Base-by-base conservation (phyloP, 2,888 invertebrate species). In the Sinelater perroti region DNA sequence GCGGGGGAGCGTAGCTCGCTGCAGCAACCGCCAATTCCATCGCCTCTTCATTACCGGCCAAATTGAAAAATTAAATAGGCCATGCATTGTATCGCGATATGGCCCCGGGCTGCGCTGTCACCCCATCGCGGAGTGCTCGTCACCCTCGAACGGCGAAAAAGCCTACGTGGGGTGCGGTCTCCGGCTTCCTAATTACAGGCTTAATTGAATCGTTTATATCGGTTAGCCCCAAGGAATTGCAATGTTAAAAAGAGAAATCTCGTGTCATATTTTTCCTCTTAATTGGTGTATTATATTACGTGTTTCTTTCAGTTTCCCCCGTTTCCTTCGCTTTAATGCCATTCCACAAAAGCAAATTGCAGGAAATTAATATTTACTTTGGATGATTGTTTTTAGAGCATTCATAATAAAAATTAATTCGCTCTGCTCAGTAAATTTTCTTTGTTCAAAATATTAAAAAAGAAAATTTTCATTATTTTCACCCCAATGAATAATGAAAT, bases 141-240 rank as follows among this genome's bases (percentile, higher is more conserved):
- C 46, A 46, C 33, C n/a, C n/a, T 46, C 21, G 46, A 40, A 40
- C n/a, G n/a, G n/a, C n/a, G n/a, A 45, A 46, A 46, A 46, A 33
- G 21, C 46, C 33, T 46, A 46, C 20, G 31, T 46, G 40, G 47
- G 51, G 31, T 44, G 49, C 60, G 36, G 35, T 47, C 56, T 60
- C 57, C 55, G 52, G 50, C 38, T 36, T 53, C 49, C 62, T 62
- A 61, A 64, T 67, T 67, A 67, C 59, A 62, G 63, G 60, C 62
- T 67, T 65, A 65, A 64, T 64, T 64, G 64, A 60, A 60, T 65
- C 64, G 62, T 65, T 65, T 67, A 64, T 67, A 62, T 63, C 63
- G 64, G 65, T 65, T 67, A 65, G 59, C 64, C 62, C 56, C 61
- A 56, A 60, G 63, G 60, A n/a, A n/a, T n/a, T n/a, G 56, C 55